These are phyloP conservation scores for Spinus olivaceus DNA, from an alignment of 2,797 vertebrate species.

Conservation along the genomic window DNA sequence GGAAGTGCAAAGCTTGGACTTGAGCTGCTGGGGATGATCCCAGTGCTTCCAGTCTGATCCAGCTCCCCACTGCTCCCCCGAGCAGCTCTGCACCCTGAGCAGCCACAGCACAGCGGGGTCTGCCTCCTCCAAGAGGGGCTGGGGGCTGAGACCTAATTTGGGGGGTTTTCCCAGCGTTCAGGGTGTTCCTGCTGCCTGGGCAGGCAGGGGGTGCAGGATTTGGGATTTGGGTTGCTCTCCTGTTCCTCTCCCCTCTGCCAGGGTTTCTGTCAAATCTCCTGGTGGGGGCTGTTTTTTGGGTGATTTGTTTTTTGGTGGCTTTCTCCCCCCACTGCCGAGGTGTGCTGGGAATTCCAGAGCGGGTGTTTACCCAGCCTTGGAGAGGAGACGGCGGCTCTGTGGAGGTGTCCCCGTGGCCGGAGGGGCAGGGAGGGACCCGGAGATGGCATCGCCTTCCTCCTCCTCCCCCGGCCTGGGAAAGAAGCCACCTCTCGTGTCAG, in stretches of 20 bases:
- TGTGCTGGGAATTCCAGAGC: neutral
- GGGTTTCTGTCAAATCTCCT: rapidly evolving
- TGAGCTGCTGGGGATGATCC: neutral
- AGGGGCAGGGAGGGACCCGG: slow-evolving; percentile 19
- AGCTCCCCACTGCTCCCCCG: neutral
- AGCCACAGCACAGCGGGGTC: rapidly evolving
- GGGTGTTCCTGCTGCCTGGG: neutral
- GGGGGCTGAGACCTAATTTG: rapidly evolving
- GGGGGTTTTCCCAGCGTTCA: neutral
- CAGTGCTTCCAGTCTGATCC: rapidly evolving
- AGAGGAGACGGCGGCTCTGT: neutral
- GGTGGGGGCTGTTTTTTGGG: neutral
- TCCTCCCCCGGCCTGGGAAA: slow-evolving; percentile 9
- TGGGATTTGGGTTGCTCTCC: neutral
- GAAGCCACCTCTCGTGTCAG: slow-evolving; percentile 26
- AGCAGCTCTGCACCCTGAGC: rapidly evolving
- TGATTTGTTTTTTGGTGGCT: rapidly evolving
- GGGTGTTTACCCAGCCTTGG: neutral
- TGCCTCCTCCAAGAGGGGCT: neutral
- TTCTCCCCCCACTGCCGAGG: neutral
- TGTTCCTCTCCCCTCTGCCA: rapidly evolving
- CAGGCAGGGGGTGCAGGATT: rapidly evolving
- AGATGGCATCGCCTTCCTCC: slow-evolving; percentile 36
- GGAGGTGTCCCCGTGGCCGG: slow-evolving; percentile 23
- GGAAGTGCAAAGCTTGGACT: slow-evolving; percentile 40